A percentile compares a stretch with the other conserved stretches of the same genome.
phyloP scores from a whole-genome alignment of 2,113 vertebrate species.

The Lagopus leucura region DNA sequence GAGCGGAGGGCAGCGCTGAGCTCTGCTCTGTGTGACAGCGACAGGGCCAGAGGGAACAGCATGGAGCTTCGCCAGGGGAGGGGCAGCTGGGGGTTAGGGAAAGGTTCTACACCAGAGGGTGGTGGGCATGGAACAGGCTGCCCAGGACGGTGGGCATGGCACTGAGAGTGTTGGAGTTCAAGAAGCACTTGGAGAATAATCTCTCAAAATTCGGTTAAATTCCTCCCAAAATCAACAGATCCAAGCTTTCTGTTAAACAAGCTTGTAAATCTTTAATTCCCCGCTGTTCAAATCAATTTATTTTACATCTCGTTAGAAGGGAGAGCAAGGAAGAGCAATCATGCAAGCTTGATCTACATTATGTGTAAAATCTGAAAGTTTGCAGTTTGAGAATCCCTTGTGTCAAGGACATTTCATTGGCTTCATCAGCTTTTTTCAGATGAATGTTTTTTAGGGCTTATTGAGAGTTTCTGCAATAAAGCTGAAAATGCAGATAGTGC shows the following conservation, averaged over 20 bases:
- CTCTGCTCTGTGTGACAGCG: neutral
- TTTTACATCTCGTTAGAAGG: neutral
- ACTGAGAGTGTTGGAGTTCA: neutral
- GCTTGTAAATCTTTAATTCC: no score
- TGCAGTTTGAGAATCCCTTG: neutral
- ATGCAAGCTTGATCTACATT: neutral
- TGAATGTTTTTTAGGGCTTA: neutral
- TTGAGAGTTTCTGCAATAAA: neutral
- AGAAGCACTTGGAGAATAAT: neutral
- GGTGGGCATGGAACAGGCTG: neutral
- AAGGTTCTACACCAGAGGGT: neutral
- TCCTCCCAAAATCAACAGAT: no score
- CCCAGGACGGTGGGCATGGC: neutral
- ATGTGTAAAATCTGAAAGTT: neutral
- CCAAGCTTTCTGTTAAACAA: no score
- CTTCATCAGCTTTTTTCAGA: neutral
- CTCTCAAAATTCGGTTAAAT: neutral
- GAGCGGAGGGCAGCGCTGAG: neutral
- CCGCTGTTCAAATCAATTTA: no score
- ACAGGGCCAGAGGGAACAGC: neutral
- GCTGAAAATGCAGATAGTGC: neutral
- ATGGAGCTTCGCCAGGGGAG: neutral
- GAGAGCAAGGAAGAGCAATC: neutral
- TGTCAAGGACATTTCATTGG: neutral
- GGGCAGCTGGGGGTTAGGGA: neutral